Conservation (phyloP, 2,888 invertebrate genomes). For the Meiosimyza platycephala region DNA sequence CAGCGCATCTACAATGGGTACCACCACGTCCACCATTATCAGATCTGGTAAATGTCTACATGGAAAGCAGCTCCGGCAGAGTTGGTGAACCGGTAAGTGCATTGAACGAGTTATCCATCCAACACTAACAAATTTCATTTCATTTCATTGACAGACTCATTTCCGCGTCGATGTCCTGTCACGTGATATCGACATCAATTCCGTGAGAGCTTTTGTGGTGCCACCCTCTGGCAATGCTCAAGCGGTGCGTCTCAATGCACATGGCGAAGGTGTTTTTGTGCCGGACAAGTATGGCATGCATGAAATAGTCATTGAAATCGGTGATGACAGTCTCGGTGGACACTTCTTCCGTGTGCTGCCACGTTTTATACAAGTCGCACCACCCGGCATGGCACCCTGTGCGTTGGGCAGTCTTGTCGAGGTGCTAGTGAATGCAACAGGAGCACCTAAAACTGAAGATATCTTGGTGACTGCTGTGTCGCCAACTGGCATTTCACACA, state of each 20-base stretch:
- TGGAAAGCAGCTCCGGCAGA: slow-evolving; percentile 86
- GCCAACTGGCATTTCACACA: slow-evolving; percentile 85
- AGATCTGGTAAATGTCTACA: slow-evolving; percentile 82
- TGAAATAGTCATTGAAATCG: slow-evolving; percentile 77
- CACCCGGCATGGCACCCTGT: slow-evolving; percentile 95
- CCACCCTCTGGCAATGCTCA: slow-evolving; percentile 81
- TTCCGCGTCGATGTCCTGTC: slow-evolving; percentile 81
- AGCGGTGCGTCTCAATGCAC: slow-evolving; percentile 73
- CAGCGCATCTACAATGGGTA: slow-evolving; percentile 91
- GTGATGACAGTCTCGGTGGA: slow-evolving; percentile 71
- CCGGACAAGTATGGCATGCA: slow-evolving; percentile 95
- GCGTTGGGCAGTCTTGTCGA: slow-evolving; percentile 95
- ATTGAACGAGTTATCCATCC: background rate
- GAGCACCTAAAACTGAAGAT: slow-evolving; percentile 82
- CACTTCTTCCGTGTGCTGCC: slow-evolving; percentile 90
- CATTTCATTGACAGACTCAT: slow-evolving; percentile 72
- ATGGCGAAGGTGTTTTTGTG: slow-evolving; percentile 85
- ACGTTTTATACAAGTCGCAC: slow-evolving; percentile 85
- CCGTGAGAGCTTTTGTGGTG: slow-evolving; percentile 80
- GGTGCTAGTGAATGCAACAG: slow-evolving; percentile 89
- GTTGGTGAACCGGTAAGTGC: slow-evolving; percentile 84
- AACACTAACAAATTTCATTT: background rate
- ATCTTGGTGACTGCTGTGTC: slow-evolving; percentile 93
- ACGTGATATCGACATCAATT: slow-evolving; percentile 76
- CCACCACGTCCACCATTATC: slow-evolving; percentile 85